Evolutionary conservation across 2,113 vertebrate genomes (phyloP).

Genomic region (Sitta europaea): DNA sequence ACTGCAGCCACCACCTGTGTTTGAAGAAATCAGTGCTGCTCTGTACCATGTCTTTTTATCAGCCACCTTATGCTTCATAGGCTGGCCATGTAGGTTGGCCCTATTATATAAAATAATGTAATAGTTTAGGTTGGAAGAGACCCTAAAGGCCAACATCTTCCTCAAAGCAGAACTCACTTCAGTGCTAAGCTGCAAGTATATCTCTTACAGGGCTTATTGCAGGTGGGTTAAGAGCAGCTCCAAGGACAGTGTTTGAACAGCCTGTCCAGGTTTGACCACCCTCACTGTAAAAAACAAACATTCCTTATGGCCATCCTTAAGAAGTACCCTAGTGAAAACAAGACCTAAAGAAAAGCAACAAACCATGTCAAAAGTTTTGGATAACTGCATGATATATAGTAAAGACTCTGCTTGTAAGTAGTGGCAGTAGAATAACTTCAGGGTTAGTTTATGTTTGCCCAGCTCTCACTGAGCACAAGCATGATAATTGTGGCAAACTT

Average conservation of each 20-base stretch:
- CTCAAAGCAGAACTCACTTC: neutral
- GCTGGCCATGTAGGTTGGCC: accelerated
- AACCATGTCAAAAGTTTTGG: neutral
- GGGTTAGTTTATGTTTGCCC: neutral
- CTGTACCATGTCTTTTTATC: neutral
- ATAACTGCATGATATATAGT: neutral
- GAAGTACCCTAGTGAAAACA: neutral
- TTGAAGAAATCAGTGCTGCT: neutral
- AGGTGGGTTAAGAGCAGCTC: neutral
- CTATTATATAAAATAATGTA: neutral
- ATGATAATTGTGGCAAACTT: accelerated
- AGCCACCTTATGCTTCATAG: neutral
- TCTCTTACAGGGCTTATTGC: neutral
- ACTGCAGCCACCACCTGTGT: neutral
- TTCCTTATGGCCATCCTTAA: neutral
- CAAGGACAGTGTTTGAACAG: neutral
- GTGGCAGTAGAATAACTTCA: neutral
- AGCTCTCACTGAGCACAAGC: neutral
- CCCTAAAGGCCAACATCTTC: neutral
- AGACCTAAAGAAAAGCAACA: neutral
- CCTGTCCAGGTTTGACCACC: neutral
- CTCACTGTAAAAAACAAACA: neutral
- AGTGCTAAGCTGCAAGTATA: neutral
- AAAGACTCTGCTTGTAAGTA: neutral
- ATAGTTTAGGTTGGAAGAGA: neutral